These are phyloP conservation scores for Blennius ocellaris DNA, from an alignment of 2,113 vertebrate species.

Conservation along the genomic window DNA sequence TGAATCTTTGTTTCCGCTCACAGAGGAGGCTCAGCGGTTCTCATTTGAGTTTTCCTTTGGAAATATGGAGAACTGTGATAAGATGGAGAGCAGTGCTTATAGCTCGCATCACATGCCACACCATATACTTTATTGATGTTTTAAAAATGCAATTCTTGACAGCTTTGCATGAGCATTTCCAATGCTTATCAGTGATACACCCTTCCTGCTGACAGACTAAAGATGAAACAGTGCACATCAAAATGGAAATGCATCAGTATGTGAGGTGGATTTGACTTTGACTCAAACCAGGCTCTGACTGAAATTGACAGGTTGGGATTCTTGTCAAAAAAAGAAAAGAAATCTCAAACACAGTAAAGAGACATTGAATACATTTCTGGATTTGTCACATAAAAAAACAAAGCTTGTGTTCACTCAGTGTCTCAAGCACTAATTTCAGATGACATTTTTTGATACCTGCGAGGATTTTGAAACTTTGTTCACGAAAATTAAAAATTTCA, in stretches of 20 bases:
- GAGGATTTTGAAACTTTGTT: slow-evolving; percentile 31
- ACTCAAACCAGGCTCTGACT: slow-evolving; percentile 63
- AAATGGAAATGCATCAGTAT: slow-evolving; percentile 62
- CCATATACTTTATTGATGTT: slow-evolving; percentile 54
- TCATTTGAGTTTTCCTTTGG: slow-evolving; percentile 12
- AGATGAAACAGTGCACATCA: slow-evolving; percentile 69
- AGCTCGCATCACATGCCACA: slow-evolving; percentile 51
- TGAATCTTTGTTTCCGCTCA: slow-evolving; percentile 35
- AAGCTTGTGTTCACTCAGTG: slow-evolving; percentile 39
- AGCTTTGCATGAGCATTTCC: slow-evolving; percentile 53
- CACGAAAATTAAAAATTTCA: slow-evolving; percentile 38
- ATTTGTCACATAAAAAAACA: slow-evolving; percentile 54
- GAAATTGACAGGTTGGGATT: slow-evolving; percentile 60
- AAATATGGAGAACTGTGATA: slow-evolving; percentile 39
- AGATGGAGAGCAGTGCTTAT: slow-evolving; percentile 4
- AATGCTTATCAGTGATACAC: slow-evolving; percentile 41
- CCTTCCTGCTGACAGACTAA: slow-evolving; percentile 52
- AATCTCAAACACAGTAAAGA: slow-evolving; percentile 27
- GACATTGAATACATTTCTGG: slow-evolving; percentile 24
- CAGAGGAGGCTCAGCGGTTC: slow-evolving; percentile 6
- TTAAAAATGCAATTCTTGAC: slow-evolving; percentile 64
- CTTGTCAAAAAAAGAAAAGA: slow-evolving; percentile 39
- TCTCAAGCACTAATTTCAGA: slow-evolving; percentile 55
- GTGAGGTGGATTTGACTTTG: slow-evolving; percentile 56
- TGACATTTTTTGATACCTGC: slow-evolving; percentile 53